These are phyloP conservation scores for Chymomyza caudatula DNA, from an alignment of 2,888 invertebrate species.

Conservation along the genomic window DNA sequence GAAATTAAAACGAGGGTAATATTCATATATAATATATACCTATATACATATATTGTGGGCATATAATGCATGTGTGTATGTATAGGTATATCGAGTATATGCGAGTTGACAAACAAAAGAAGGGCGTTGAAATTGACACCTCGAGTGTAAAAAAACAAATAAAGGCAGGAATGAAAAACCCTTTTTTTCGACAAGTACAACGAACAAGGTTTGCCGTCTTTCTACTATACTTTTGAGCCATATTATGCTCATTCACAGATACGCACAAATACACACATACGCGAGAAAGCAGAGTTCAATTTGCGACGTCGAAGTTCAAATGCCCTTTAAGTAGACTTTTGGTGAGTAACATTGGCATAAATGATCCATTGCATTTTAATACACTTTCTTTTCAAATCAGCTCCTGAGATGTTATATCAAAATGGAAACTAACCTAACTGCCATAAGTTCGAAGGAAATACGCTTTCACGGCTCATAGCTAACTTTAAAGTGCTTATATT, in stretches of 20 bases:
- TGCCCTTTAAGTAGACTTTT: background rate
- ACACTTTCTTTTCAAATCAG: no score
- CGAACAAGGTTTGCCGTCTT: conserved; percentile 7
- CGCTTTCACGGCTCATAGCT: no score
- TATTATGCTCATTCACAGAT: conserved; percentile 5
- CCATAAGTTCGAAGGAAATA: no score
- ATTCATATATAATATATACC: conserved; percentile 37
- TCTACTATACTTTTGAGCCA: conserved; percentile 13
- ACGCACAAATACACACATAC: background rate
- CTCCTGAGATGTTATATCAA: no score
- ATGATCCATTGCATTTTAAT: no score
- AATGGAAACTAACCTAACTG: no score
- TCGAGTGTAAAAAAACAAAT: conserved; percentile 65
- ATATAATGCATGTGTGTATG: conserved; percentile 11
- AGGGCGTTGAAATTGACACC: conserved; percentile 78
- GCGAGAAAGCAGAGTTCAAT: background rate
- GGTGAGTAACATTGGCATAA: no score
- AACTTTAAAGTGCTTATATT: no score
- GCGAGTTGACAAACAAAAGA: conserved; percentile 54
- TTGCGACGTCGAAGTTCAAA: background rate
- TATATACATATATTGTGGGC: conserved; percentile 3
- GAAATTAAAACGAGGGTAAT: conserved; percentile 70
- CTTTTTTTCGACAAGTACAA: conserved; percentile 19
- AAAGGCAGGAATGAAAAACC: conserved; percentile 48
- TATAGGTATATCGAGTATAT: conserved; percentile 6